Evolutionary conservation across 2,797 vertebrate species (phyloP).

Genomic region (Taeniopygia guttata): DNA sequence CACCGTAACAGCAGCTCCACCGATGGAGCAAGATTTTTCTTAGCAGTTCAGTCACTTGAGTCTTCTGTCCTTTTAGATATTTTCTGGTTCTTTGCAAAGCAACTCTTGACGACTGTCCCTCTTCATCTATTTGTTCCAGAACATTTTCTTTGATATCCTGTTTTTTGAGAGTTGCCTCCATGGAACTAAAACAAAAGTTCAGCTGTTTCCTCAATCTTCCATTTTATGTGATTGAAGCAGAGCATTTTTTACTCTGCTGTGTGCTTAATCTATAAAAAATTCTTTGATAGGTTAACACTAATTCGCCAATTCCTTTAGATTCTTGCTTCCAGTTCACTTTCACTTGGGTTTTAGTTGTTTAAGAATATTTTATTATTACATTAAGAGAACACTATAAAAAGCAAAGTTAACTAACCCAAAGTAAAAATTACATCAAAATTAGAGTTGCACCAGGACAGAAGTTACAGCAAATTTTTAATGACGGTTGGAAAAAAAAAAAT

Average conservation of each 20-base stretch:
- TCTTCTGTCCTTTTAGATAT: constrained; percentile 40
- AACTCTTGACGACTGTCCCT: background rate
- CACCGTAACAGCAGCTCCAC: background rate
- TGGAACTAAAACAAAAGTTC: background rate
- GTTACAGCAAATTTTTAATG: constrained; percentile 27
- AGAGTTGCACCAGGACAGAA: constrained; percentile 21
- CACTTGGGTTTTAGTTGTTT: background rate
- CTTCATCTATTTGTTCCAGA: constrained; percentile 26
- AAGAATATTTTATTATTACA: constrained; percentile 12
- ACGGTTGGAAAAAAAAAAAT: constrained; percentile 53
- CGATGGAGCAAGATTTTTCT: background rate
- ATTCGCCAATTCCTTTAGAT: background rate
- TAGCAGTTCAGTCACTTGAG: constrained; percentile 1
- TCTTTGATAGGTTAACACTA: background rate
- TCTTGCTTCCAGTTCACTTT: background rate
- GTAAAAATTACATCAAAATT: constrained; percentile 24
- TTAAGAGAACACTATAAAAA: constrained; percentile 11
- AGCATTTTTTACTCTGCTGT: background rate
- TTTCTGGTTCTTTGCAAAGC: background rate
- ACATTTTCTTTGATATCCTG: background rate
- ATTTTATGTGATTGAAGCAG: background rate
- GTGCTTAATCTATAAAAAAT: background rate
- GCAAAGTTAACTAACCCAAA: background rate
- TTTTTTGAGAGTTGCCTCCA: constrained; percentile 18
- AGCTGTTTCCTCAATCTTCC: background rate